Evolutionary conservation across 2,888 invertebrate species (phyloP).

Genomic region (Liposcelis brunnea): DNA sequence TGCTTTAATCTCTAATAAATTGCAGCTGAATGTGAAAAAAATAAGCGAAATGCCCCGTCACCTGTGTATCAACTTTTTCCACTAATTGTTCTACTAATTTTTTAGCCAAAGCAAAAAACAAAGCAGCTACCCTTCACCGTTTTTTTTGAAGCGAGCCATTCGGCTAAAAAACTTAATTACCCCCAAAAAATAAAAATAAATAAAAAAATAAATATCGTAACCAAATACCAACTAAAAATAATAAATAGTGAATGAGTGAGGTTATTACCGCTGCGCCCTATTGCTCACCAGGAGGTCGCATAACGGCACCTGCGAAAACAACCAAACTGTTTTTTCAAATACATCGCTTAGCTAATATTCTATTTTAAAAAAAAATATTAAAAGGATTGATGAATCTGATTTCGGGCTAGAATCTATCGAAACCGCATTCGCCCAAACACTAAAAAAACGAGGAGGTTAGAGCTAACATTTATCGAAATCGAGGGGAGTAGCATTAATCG

Average conservation of each 20-base stretch:
- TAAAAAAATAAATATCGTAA: too few relatives aligned
- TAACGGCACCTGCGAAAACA: conserved; percentile 63
- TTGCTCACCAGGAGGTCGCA: conserved; percentile 90
- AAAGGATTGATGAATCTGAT: too few relatives aligned
- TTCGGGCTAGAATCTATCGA: too few relatives aligned
- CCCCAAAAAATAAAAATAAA: conserved; percentile 14
- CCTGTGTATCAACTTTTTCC: too few relatives aligned
- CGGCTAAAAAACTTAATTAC: neutral
- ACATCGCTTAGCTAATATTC: conserved; percentile 10
- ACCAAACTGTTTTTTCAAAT: conserved; percentile 24
- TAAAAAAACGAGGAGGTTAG: too few relatives aligned
- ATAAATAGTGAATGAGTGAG: conserved; percentile 60
- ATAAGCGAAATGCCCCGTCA: conserved; percentile 1
- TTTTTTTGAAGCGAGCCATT: neutral
- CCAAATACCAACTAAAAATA: conserved; percentile 5
- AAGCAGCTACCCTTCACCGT: too few relatives aligned
- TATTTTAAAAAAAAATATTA: neutral
- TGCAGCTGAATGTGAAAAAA: too few relatives aligned
- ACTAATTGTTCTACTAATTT: too few relatives aligned
- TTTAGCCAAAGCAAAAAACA: neutral
- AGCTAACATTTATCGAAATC: too few relatives aligned
- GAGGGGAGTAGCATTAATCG: neutral
- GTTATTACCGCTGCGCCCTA: conserved; percentile 79
- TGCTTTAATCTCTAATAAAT: neutral
- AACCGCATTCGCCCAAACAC: too few relatives aligned